A percentile compares a stretch with the other conserved stretches of the same genome.
These are phyloP conservation scores for Lanius collurio DNA, from an alignment of 2,113 vertebrate genomes.

Conservation along the genomic window DNA sequence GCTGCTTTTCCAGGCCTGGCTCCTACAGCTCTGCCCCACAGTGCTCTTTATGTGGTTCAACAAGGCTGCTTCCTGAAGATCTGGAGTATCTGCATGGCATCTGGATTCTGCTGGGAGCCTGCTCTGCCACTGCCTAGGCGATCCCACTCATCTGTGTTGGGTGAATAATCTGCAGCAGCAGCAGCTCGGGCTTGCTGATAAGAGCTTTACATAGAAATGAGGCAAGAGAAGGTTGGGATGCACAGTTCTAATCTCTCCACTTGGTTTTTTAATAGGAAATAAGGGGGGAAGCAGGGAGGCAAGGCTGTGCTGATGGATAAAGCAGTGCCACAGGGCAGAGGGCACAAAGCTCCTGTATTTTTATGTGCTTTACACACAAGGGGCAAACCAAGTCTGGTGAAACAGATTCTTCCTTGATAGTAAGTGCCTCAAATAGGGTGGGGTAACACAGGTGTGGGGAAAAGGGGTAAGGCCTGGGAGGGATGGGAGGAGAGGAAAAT, in stretches of 20 bases:
- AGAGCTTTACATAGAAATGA: conserved; percentile 19
- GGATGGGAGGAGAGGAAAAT: neutral
- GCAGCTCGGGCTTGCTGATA: neutral
- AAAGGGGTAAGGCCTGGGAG: neutral
- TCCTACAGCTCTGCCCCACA: neutral
- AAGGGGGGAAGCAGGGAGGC: neutral
- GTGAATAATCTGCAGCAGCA: neutral
- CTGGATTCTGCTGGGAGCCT: neutral
- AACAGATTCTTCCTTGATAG: neutral
- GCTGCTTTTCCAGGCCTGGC: neutral
- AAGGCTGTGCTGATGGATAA: neutral
- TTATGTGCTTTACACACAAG: neutral
- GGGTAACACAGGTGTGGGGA: neutral
- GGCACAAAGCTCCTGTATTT: rapidly evolving
- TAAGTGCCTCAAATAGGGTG: neutral
- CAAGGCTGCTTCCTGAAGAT: neutral
- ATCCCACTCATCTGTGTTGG: neutral
- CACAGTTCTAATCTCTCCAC: neutral
- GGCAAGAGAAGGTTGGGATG: neutral
- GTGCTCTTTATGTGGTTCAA: neutral
- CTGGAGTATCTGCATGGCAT: neutral
- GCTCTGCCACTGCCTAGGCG: neutral
- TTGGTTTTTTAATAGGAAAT: neutral
- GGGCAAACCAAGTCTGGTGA: neutral
- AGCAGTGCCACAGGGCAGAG: neutral